phyloP scores from a whole-genome alignment of 2,113 vertebrate species.

The Gracilinanus agilis region DNA sequence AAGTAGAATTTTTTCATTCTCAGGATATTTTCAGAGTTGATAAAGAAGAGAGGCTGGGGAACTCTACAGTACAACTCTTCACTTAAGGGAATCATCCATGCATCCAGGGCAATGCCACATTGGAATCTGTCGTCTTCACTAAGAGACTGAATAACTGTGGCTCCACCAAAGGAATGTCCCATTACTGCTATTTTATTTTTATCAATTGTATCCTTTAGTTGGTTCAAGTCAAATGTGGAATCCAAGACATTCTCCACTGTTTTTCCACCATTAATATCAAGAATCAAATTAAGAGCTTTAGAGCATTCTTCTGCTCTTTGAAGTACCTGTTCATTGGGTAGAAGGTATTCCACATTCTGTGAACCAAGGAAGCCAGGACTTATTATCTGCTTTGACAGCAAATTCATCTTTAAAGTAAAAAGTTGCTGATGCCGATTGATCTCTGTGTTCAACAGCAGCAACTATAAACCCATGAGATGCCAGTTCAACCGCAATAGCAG shows the following conservation, averaged over 20 bases:
- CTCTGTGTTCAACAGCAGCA: too few species aligned
- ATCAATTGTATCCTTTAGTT: constrained; percentile 93
- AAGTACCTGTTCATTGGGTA: constrained; percentile 92
- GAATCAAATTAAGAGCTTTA: constrained; percentile 89
- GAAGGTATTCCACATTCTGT: constrained; percentile 85
- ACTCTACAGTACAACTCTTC: constrained; percentile 88
- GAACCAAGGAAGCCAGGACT: constrained; percentile 91
- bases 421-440: constrained; percentile 93
- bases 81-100: constrained; percentile 94
- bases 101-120: constrained; percentile 93
- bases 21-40: constrained; percentile 94
- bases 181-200: constrained; percentile 89
- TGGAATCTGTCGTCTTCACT: constrained; percentile 93
- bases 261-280: constrained; percentile 88
- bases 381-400: constrained; percentile 70
- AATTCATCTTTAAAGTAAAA: constrained; percentile 84
- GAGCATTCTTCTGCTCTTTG: constrained; percentile 93
- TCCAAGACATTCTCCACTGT: constrained; percentile 86
- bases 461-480: too few species aligned
- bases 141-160: constrained; percentile 92
- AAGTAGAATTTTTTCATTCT: constrained; percentile 90
- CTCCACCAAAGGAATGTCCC: constrained; percentile 97
- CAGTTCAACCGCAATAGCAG: too few species aligned
- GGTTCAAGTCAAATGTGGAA: constrained; percentile 88
- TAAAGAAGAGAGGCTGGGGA: constrained; percentile 95